Evolutionary conservation across 2,113 vertebrate genomes (phyloP).

Genomic region (Leucosticte australis): DNA sequence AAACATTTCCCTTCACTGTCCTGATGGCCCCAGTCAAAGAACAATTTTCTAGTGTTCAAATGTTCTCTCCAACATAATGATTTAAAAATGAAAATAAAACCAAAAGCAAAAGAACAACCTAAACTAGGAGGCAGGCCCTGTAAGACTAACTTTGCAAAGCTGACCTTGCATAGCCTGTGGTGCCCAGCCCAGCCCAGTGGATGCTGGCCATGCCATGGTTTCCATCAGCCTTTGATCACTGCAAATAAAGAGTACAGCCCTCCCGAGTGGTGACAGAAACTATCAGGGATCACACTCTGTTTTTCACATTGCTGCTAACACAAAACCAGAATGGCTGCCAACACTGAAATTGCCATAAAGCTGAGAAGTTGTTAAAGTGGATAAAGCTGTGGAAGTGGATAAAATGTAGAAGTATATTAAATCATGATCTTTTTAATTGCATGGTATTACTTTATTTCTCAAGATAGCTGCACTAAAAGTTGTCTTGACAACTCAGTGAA

Average conservation of each 20-base stretch:
- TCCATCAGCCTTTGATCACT: not conserved
- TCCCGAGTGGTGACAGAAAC: not conserved
- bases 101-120: not conserved
- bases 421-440: not conserved
- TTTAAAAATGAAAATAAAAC: not conserved
- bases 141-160: not conserved
- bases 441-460: not conserved
- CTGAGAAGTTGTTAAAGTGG: not conserved
- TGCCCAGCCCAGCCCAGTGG: not conserved
- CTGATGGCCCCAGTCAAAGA: not conserved
- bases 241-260: not conserved
- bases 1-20: not conserved
- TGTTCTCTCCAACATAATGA: not conserved
- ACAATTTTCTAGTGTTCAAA: not conserved
- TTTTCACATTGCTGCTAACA: not conserved
- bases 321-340: not conserved
- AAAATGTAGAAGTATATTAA: not conserved
- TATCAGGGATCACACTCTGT: too few relatives aligned
- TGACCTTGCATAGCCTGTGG: not conserved
- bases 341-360: not conserved
- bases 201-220: not conserved
- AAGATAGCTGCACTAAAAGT: not conserved
- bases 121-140: not conserved
- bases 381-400: not conserved
- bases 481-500: conserved; percentile 1